These are phyloP conservation scores for Emydura subglobosa DNA, from an alignment of 2,113 vertebrate species.

Conservation along the genomic window DNA sequence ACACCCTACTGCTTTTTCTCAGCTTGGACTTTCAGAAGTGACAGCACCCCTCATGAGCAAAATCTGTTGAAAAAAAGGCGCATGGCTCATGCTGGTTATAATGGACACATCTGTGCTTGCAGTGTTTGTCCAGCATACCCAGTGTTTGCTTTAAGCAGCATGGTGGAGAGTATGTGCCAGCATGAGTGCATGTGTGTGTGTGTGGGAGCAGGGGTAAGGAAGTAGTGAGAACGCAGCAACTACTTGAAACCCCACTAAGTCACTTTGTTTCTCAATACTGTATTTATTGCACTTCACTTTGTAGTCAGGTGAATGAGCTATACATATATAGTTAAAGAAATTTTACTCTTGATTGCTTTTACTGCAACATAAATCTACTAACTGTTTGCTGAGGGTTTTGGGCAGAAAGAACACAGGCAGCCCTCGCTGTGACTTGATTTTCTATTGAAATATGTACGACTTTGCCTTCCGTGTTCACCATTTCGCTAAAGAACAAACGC, in stretches of 20 bases:
- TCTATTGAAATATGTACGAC: conserved; percentile 35
- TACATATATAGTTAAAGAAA: conserved; percentile 44
- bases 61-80: not conserved
- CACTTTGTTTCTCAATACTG: conserved; percentile 51
- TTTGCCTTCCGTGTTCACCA: conserved; percentile 7
- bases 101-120: conserved; percentile 78
- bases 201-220: conserved; percentile 52
- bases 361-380: conserved; percentile 75
- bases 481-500: conserved; percentile 21
- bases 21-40: conserved; percentile 73
- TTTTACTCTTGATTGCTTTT: conserved; percentile 73
- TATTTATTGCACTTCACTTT: conserved; percentile 75
- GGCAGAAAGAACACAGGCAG: conserved; percentile 41
- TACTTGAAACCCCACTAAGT: conserved; percentile 71
- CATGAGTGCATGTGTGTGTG: conserved; percentile 20
- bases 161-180: conserved; percentile 44
- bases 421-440: conserved; percentile 56
- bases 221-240: conserved; percentile 34
- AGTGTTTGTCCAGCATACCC: conserved; percentile 65
- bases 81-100: conserved; percentile 68
- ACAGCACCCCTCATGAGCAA: conserved; percentile 64
- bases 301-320: conserved; percentile 73
- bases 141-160: conserved; percentile 79
- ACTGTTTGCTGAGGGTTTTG: conserved; percentile 44
- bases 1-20: conserved; percentile 73